Evolutionary conservation across 1,140 invertebrate species (phyloP), one percentile per base, ranked within the genome.

Genomic region (Drosophila virilis): DNA sequence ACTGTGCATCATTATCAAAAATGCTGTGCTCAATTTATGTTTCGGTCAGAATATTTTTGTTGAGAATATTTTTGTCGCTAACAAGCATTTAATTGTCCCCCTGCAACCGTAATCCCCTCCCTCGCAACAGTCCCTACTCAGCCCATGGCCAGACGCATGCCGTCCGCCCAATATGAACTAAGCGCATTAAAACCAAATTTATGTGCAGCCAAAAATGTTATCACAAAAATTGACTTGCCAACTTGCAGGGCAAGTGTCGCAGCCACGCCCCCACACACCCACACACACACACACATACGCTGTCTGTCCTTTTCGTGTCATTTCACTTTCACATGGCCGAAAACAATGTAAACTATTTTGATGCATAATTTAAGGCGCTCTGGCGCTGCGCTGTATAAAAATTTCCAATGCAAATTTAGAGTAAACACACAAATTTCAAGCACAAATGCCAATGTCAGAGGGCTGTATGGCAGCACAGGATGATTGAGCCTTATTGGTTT

Each of bases 101-200:
- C 28, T 59, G 35, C 51, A 54, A 45, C 9, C 6, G 51, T 8
- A 10, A 48, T 32, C 40, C 42, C 42, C 6, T 13, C n/a, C n/a
- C 22, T n/a, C 12, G 0, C 2, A 5, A 0, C 22, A 28, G 0
- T 10, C 50, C 8, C 6, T 5, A 8, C 40, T 17, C 10, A 40
- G 22, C 22, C 10, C 35, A 3, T 17, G 1, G 3, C 12, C 42
- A 32, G 13, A 28, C 38, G 6, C 9, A 37, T 37, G 12, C 35
- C 40, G 38, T 35, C 28, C n/a, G 40, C 37, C 60, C 62, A 60
- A 48, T 80, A 81, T 74, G 77, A 76, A 74, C 52, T 86, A 86
- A 86, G 83, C 83, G 83, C 83, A 86, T 86, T 86, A 82, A 74
- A 83, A 55, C 52, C 59, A 69, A 86, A 86, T 86, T 86, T 82